Conservation (phyloP, 1,140 invertebrate species). For the Fopius arisanus region DNA sequence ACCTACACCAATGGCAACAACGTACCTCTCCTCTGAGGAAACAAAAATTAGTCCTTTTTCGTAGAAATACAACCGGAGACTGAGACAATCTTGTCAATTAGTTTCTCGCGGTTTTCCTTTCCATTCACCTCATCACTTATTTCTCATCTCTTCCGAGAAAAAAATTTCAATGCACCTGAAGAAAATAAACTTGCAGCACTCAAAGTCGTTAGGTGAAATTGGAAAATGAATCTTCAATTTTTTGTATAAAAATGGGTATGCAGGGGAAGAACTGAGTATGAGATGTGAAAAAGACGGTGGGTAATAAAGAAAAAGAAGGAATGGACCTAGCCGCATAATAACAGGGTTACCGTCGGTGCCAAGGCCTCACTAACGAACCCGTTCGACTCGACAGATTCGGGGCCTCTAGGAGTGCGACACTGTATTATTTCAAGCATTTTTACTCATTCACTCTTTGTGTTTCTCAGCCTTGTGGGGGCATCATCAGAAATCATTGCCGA, state of each 20-base stretch:
- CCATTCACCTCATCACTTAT: not conserved
- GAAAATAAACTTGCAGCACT: not conserved
- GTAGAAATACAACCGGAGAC: not conserved
- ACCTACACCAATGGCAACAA: slow-evolving; percentile 48
- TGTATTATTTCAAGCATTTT: slow-evolving; percentile 56
- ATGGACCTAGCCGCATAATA: slow-evolving; percentile 59
- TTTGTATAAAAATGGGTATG: no score
- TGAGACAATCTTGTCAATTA: slow-evolving; percentile 18
- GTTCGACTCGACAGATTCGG: slow-evolving; percentile 43
- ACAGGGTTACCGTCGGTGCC: slow-evolving; percentile 56
- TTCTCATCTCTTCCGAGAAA: not conserved
- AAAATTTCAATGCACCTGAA: not conserved
- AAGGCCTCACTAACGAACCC: slow-evolving; percentile 59
- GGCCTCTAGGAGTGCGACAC: slow-evolving; percentile 51
- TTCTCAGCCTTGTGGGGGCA: slow-evolving; percentile 48
- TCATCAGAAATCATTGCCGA: slow-evolving; percentile 59
- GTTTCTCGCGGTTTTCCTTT: not conserved
- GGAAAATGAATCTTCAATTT: not conserved
- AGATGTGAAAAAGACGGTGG: slow-evolving; percentile 7
- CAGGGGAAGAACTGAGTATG: not conserved
- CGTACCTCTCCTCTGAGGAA: not conserved
- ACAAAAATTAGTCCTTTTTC: slow-evolving; percentile 12
- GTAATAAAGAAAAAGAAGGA: slow-evolving; percentile 30
- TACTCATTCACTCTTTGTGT: slow-evolving; percentile 21
- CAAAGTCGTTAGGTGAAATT: not conserved